phyloP scores from a whole-genome alignment of 2,888 invertebrate genomes.

The Dicyrtoma fusca region DNA sequence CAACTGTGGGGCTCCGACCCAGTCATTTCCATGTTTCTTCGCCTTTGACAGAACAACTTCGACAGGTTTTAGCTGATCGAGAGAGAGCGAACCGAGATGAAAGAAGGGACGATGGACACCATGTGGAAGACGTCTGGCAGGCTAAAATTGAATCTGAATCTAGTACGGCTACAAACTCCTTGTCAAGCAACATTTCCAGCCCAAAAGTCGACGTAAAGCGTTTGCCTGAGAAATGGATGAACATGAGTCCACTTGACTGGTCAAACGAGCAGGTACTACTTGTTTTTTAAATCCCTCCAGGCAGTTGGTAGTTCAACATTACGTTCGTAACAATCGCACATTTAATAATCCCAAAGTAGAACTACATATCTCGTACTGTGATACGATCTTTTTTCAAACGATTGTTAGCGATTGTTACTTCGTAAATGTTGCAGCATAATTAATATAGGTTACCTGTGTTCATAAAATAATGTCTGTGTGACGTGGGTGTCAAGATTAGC shows the following conservation, averaged over 20 bases:
- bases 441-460: not conserved
- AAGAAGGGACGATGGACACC: slow-evolving; percentile 14
- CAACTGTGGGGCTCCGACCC: slow-evolving; percentile 31
- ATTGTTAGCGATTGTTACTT: too few species aligned
- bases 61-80: slow-evolving; percentile 82
- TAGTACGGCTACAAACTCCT: slow-evolving; percentile 36
- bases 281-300: too few species aligned
- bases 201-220: slow-evolving; percentile 42
- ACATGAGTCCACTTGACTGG: slow-evolving; percentile 47
- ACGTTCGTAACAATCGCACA: too few species aligned
- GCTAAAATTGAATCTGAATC: slow-evolving; percentile 36
- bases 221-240: slow-evolving; percentile 46
- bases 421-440: too few species aligned
- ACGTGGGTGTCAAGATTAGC: not conserved
- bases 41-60: slow-evolving; percentile 81
- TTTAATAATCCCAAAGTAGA: too few species aligned
- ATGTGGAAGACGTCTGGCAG: slow-evolving; percentile 36
- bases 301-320: too few species aligned
- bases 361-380: too few species aligned
- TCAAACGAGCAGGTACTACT: slow-evolving; percentile 53
- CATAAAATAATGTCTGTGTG: not conserved
- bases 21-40: slow-evolving; percentile 64
- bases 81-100: slow-evolving; percentile 65
- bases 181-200: slow-evolving; percentile 43
- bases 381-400: too few species aligned